Percentiles rank a stretch among this genome's conserved stretches.
phyloP scores from a whole-genome alignment of 2,888 invertebrate genomes.

The Eumacrocentrus americanus region DNA sequence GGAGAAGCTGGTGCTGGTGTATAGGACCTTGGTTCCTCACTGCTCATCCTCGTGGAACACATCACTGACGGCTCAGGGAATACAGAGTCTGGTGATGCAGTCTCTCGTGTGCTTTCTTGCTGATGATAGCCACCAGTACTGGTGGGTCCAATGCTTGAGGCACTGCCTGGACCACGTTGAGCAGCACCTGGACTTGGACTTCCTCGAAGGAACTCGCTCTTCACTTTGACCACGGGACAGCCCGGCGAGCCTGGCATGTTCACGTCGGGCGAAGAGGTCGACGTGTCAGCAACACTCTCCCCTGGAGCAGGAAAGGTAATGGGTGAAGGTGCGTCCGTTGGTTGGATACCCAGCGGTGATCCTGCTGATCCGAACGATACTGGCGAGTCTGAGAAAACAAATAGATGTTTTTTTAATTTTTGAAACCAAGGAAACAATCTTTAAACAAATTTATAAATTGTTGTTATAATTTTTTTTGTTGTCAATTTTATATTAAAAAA shows the following conservation, averaged over 20 bases:
- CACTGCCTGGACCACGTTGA: slow-evolving; percentile 48
- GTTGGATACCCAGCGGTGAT: slow-evolving; percentile 58
- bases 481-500: too few species aligned
- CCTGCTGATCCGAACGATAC: slow-evolving; percentile 60
- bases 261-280: slow-evolving; percentile 91
- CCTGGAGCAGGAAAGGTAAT: slow-evolving; percentile 66
- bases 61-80: slow-evolving; percentile 68
- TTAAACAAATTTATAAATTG: too few species aligned
- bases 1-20: slow-evolving; percentile 60
- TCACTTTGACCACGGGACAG: slow-evolving; percentile 59
- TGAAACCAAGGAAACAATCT: too few species aligned
- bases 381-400: slow-evolving; percentile 56
- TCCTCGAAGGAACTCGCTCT: slow-evolving; percentile 63
- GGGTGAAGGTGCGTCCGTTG: slow-evolving; percentile 59
- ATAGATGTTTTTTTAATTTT: slow-evolving; percentile 17
- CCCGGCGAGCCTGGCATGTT: slow-evolving; percentile 81
- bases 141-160: slow-evolving; percentile 56
- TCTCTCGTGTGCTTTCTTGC: slow-evolving; percentile 42
- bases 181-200: slow-evolving; percentile 65
- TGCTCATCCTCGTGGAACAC: slow-evolving; percentile 31
- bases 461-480: too few species aligned
- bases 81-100: slow-evolving; percentile 65
- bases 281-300: slow-evolving; percentile 92
- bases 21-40: slow-evolving; percentile 48
- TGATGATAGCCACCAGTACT: slow-evolving; percentile 48